These are phyloP conservation scores for Halisarca cf. caerulea DNA, from an alignment of 37 sponge, comb jelly and placozoan genomes.

Conservation along the genomic window DNA sequence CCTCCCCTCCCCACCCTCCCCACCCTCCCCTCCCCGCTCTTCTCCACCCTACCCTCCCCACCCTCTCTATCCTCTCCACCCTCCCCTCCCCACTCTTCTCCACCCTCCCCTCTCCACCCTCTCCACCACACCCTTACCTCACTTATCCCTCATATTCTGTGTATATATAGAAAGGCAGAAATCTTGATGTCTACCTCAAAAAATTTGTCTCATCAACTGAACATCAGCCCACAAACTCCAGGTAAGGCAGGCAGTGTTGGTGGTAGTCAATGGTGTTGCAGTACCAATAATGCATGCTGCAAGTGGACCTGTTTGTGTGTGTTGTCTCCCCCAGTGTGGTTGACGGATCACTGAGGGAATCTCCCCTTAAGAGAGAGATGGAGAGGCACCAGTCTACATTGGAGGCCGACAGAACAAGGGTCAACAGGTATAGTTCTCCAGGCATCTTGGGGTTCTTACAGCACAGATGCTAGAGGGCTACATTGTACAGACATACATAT, in stretches of 20 bases:
- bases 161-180: no score
- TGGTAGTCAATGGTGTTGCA: background rate
- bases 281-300: background rate
- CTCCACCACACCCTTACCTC: no score
- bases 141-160: no score
- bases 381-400: background rate
- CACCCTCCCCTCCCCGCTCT: no score
- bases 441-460: no score
- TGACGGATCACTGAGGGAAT: background rate
- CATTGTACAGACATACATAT: no score
- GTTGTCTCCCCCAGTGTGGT: background rate
- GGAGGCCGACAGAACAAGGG: background rate
- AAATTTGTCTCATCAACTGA: conserved; percentile 17
- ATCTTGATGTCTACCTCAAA: conserved; percentile 25
- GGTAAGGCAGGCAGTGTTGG: conserved; percentile 22
- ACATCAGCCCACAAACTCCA: background rate
- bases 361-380: background rate
- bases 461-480: no score
- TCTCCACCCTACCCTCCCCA: no score
- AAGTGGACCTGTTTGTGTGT: background rate
- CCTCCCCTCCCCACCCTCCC: no score
- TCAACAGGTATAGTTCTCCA: background rate
- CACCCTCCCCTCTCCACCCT: no score
- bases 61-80: no score
- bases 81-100: no score